A percentile compares a stretch with the other conserved stretches of the same genome.
Conservation (phyloP, 2,113 vertebrate species). For the Peromyscus californicus region DNA sequence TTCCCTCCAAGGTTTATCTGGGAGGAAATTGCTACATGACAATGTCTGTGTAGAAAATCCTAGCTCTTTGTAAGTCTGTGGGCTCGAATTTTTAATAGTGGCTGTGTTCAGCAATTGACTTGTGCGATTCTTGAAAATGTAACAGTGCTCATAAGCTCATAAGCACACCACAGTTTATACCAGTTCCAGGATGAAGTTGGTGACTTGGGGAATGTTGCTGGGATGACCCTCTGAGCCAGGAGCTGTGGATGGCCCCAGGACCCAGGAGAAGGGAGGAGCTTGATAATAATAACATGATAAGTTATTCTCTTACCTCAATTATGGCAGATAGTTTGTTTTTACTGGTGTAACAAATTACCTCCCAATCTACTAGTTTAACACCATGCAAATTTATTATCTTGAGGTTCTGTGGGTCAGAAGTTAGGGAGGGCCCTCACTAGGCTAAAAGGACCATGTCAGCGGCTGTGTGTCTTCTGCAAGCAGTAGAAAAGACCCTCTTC, state of each 20-base stretch:
- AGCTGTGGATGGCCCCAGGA: background rate
- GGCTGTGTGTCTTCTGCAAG: background rate
- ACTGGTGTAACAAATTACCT: background rate
- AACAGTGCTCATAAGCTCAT: background rate
- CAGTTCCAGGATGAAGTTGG: too few relatives aligned
- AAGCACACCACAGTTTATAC: background rate
- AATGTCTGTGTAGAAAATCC: background rate
- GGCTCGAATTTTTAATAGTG: background rate
- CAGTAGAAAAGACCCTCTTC: background rate
- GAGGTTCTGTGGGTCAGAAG: background rate
- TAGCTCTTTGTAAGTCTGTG: background rate
- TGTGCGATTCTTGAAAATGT: background rate
- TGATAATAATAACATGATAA: background rate
- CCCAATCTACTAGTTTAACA: slow-evolving; percentile 25
- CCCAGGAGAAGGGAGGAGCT: background rate
- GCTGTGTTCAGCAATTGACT: background rate
- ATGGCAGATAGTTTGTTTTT: background rate
- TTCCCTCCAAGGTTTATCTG: background rate
- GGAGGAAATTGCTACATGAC: background rate
- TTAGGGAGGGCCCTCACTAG: background rate
- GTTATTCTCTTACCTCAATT: background rate
- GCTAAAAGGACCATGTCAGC: background rate
- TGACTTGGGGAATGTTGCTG: background rate
- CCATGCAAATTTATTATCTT: background rate
- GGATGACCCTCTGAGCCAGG: background rate